Conservation (phyloP, 2,888 invertebrate species). For the Auanema freiburgensis region DNA sequence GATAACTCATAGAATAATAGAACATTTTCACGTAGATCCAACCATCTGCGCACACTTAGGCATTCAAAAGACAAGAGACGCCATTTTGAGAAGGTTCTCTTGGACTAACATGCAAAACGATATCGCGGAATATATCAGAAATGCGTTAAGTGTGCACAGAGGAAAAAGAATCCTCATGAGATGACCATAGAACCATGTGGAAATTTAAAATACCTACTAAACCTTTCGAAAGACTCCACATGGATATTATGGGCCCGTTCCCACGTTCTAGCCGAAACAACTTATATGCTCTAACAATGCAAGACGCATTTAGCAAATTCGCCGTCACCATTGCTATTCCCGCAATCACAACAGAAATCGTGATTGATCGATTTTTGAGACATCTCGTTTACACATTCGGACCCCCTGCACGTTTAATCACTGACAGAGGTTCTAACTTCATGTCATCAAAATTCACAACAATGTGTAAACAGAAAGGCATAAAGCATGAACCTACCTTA, state of each 20-base stretch:
- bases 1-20: not conserved
- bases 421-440: constrained; percentile 22
- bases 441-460: not conserved
- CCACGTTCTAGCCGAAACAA: constrained; percentile 22
- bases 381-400: constrained; percentile 18
- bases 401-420: constrained; percentile 12
- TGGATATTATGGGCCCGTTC: constrained; percentile 26
- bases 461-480: not conserved
- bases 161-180: constrained; percentile 17
- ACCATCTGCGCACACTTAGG: constrained; percentile 21
- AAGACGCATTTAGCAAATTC: constrained; percentile 22
- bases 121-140: constrained; percentile 3
- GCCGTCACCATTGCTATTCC: constrained; percentile 13
- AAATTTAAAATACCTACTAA: not conserved
- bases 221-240: constrained; percentile 25
- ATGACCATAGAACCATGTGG: constrained; percentile 18
- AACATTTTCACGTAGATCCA: constrained; percentile 17
- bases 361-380: constrained; percentile 1
- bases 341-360: constrained; percentile 10
- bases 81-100: constrained; percentile 10
- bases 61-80: constrained; percentile 9
- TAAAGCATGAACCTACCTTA: too few species aligned
- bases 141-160: constrained; percentile 15
- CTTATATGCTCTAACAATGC: constrained; percentile 15
- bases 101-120: constrained; percentile 21